A percentile compares a stretch with the other conserved stretches of the same genome.
Conservation (phyloP, 2,888 invertebrate species). For the Thyatira batis region DNA sequence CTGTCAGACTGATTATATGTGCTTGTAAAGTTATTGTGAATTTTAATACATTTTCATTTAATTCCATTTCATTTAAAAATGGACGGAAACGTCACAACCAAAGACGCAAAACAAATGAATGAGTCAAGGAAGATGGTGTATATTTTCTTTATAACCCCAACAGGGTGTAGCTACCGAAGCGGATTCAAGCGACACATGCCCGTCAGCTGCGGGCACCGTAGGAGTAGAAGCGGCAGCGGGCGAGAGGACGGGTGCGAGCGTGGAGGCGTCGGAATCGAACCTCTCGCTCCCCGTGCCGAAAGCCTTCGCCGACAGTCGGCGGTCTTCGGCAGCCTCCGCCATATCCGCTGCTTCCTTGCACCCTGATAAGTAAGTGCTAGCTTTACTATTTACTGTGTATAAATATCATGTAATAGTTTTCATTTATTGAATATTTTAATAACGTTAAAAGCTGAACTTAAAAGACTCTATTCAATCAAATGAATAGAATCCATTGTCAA, state of each 20-base stretch:
- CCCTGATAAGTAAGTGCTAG: constrained; percentile 61
- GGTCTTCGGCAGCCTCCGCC: constrained; percentile 84
- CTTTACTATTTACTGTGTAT: neutral
- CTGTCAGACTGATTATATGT: too few species aligned
- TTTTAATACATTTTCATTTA: too few species aligned
- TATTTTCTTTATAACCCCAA: neutral
- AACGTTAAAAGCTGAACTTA: too few species aligned
- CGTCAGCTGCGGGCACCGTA: constrained; percentile 21
- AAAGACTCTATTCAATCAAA: too few species aligned
- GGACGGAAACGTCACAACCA: too few species aligned
- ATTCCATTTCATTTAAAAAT: too few species aligned
- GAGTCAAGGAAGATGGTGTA: too few species aligned
- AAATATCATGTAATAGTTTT: too few species aligned
- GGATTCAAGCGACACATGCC: constrained; percentile 50
- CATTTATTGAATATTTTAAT: too few species aligned
- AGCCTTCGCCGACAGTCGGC: constrained; percentile 91
- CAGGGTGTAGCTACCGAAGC: constrained; percentile 42
- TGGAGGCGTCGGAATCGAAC: neutral
- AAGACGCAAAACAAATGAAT: too few species aligned
- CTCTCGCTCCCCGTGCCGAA: constrained; percentile 85
- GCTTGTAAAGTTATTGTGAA: too few species aligned
- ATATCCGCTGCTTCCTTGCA: constrained; percentile 71
- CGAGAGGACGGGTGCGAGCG: neutral
- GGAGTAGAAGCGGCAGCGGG: constrained; percentile 13
- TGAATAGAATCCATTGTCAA: too few species aligned